A percentile compares a stretch with the other conserved stretches of the same genome.
Evolutionary conservation across 1,140 invertebrate genomes (phyloP).

Genomic region (Orchestia grillus): DNA sequence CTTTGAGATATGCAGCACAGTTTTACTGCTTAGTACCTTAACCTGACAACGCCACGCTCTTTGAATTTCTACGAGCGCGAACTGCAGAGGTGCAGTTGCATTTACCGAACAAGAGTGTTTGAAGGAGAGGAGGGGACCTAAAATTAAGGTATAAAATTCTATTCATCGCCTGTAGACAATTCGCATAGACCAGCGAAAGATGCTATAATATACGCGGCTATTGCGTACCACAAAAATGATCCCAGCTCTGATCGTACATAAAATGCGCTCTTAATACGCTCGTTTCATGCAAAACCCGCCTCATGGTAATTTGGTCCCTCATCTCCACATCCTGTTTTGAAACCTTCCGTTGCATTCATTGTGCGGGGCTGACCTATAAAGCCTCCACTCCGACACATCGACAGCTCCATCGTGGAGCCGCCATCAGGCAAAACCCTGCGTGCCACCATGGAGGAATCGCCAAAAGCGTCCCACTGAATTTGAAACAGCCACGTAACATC

Average conservation of each 20-base stretch:
- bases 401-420: neutral
- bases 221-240: neutral
- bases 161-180: neutral
- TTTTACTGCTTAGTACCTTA: neutral
- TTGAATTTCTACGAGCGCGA: neutral
- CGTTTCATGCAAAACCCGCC: neutral
- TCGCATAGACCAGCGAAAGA: neutral
- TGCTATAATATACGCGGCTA: neutral
- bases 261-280: neutral
- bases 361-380: neutral
- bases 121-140: neutral
- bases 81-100: neutral
- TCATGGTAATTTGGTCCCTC: neutral
- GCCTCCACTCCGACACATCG: neutral
- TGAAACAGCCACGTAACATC: neutral
- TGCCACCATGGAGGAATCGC: neutral
- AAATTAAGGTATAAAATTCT: neutral
- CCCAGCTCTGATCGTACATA: neutral
- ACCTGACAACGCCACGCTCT: neutral
- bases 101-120: neutral
- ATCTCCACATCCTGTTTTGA: conserved; percentile 7
- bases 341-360: neutral
- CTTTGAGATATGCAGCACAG: neutral
- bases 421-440: neutral
- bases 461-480: neutral